Evolutionary conservation across 2,797 vertebrate genomes (phyloP).

Genomic region (Gymnodraco acuticeps): DNA sequence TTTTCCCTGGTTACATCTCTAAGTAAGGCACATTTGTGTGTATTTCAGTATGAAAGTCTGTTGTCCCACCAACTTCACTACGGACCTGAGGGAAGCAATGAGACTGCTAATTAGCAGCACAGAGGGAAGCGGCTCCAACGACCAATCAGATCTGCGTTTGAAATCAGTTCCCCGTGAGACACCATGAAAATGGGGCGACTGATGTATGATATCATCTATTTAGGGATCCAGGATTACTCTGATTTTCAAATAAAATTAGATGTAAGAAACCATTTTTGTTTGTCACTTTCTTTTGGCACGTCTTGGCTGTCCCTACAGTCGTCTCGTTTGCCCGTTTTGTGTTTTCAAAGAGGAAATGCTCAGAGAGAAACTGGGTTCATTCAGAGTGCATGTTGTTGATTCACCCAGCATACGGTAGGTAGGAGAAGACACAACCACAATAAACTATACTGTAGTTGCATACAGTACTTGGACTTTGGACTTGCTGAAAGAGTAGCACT

Average conservation of each 20-base stretch:
- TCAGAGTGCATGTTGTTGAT: slow-evolving; percentile 51
- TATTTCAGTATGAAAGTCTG: slow-evolving; percentile 49
- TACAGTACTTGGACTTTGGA: background rate
- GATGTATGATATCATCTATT: slow-evolving; percentile 64
- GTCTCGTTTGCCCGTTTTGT: slow-evolving; percentile 51
- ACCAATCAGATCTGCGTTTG: slow-evolving; percentile 76
- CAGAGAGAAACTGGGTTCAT: slow-evolving; percentile 59
- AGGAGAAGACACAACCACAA: background rate
- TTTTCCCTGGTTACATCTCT: slow-evolving; percentile 43
- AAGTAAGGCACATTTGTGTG: slow-evolving; percentile 10
- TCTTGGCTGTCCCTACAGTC: slow-evolving; percentile 24
- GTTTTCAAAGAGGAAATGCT: slow-evolving; percentile 51
- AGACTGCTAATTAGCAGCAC: slow-evolving; percentile 79
- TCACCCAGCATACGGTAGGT: slow-evolving; percentile 13
- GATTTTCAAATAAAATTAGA: slow-evolving; percentile 39
- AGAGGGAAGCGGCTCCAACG: slow-evolving; percentile 69
- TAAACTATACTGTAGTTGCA: background rate
- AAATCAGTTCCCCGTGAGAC: slow-evolving; percentile 69
- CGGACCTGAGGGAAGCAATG: slow-evolving; percentile 71
- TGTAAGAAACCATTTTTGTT: slow-evolving; percentile 14
- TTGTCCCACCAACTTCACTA: slow-evolving; percentile 65
- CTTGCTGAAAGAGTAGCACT: too few relatives aligned
- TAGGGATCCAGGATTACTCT: slow-evolving; percentile 21
- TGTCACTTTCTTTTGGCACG: slow-evolving; percentile 16
- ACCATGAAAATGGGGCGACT: slow-evolving; percentile 67